These are phyloP conservation scores for Ranitomeya variabilis DNA, from an alignment of 2,113 vertebrate genomes.

Conservation along the genomic window DNA sequence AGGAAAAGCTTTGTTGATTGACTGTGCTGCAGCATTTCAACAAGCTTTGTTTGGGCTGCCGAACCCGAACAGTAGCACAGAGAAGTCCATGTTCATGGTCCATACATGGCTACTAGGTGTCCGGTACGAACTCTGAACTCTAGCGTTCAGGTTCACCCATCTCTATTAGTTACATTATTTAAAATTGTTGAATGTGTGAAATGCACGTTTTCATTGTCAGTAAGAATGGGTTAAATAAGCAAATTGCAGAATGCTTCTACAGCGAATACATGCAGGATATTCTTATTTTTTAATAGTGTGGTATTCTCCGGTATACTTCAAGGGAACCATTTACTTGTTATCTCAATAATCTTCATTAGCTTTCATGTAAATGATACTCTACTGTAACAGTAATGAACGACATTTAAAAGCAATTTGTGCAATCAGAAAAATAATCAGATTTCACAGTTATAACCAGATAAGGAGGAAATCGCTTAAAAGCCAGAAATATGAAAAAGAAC, in stretches of 20 bases:
- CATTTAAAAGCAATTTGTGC: constrained; percentile 3
- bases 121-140: too few relatives aligned
- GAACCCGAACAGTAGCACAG: too few relatives aligned
- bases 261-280: not conserved
- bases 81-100: too few relatives aligned
- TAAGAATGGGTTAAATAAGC: not conserved
- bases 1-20: too few relatives aligned
- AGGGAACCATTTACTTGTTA: not conserved
- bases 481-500: not conserved
- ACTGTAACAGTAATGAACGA: not conserved
- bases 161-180: too few relatives aligned
- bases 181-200: not conserved
- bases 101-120: too few relatives aligned
- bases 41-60: too few relatives aligned
- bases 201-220: not conserved
- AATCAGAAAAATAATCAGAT: constrained; percentile 25
- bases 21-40: too few relatives aligned
- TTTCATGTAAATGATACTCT: constrained; percentile 11
- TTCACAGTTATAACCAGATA: not conserved
- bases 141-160: too few relatives aligned
- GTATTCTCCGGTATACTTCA: not conserved
- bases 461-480: not conserved
- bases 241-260: not conserved
- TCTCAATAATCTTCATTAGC: not conserved
- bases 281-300: not conserved